A percentile compares a stretch with the other conserved stretches of the same genome.
phyloP scores from a whole-genome alignment of 2,113 vertebrate species.

The Diadophis punctatus region DNA sequence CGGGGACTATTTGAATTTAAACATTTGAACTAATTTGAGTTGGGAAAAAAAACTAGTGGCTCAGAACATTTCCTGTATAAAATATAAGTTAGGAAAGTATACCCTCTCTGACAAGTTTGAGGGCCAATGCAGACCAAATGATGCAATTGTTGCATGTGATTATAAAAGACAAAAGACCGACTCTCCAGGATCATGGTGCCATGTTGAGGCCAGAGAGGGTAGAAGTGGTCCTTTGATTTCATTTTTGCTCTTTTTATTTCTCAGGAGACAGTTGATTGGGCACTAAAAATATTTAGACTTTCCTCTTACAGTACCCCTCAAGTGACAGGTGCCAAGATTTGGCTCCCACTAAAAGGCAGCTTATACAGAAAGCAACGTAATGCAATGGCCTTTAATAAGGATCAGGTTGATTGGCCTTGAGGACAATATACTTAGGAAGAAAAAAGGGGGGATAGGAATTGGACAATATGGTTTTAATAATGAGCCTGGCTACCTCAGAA shows the following conservation, averaged over 20 bases:
- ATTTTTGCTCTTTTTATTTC: background rate
- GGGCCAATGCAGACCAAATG: background rate
- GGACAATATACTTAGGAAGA: background rate
- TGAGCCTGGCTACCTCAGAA: background rate
- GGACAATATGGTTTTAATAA: conserved; percentile 14
- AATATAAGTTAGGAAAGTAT: background rate
- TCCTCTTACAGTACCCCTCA: background rate
- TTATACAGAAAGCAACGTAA: background rate
- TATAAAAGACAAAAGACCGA: background rate
- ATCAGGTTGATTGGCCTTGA: background rate
- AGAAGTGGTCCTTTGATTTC: background rate
- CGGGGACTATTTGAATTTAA: background rate
- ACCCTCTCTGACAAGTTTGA: background rate
- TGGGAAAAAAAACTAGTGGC: background rate
- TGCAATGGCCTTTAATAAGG: background rate
- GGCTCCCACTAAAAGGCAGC: background rate
- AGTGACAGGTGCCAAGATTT: background rate
- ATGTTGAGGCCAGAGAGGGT: background rate
- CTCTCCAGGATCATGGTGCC: background rate
- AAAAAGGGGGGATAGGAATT: background rate
- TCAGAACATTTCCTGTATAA: background rate
- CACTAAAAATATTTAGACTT: background rate
- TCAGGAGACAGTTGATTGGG: background rate
- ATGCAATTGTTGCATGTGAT: background rate
- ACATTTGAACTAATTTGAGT: background rate